Evolutionary conservation across 2,888 invertebrate genomes (phyloP).

Genomic region (Labia minor): DNA sequence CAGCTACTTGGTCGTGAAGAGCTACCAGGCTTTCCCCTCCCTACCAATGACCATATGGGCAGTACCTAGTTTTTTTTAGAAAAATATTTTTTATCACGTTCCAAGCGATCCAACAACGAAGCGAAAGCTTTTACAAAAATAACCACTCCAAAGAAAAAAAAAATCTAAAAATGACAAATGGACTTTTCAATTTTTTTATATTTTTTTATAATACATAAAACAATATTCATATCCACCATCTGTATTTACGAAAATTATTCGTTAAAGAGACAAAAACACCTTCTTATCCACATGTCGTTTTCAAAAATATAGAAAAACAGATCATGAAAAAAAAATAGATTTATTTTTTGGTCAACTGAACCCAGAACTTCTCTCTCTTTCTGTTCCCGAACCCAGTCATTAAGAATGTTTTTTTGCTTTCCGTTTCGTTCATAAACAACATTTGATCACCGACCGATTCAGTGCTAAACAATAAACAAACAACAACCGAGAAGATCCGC

Average conservation of each 20-base stretch:
- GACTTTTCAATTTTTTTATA: background rate
- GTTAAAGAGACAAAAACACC: background rate
- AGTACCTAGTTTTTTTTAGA: background rate
- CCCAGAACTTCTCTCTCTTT: background rate
- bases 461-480: too few species aligned
- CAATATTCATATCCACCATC: background rate
- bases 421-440: too few species aligned
- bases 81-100: too few species aligned
- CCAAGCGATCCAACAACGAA: too few species aligned
- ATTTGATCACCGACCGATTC: too few species aligned
- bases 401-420: too few species aligned
- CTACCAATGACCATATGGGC: background rate
- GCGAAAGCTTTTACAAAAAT: too few species aligned
- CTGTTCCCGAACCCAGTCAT: background rate
- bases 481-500: too few species aligned
- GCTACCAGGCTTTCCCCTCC: background rate
- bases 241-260: background rate
- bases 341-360: background rate
- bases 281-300: slow-evolving; percentile 2
- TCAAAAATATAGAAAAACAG: background rate
- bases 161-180: background rate
- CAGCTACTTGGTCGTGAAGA: background rate
- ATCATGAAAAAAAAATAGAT: background rate
- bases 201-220: too few species aligned
- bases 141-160: background rate